Evolutionary conservation across 2,888 invertebrate genomes (phyloP).

Genomic region (Deilephila porcellus): DNA sequence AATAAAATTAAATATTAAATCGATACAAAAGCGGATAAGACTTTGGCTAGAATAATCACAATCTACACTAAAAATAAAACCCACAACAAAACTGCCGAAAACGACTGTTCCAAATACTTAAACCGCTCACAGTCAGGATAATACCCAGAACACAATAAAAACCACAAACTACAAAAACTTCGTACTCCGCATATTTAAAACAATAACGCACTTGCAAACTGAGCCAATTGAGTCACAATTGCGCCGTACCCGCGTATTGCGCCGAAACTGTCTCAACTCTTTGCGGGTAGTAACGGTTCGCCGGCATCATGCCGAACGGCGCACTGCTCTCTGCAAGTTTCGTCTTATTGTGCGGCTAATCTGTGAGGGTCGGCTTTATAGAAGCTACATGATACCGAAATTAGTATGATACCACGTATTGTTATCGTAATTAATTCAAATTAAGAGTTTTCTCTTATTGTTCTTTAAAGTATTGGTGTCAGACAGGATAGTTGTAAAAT

Average conservation of each 20-base stretch:
- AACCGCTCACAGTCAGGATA: neutral
- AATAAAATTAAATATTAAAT: no score
- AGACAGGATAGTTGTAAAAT: no score
- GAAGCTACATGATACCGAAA: no score
- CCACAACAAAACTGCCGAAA: neutral
- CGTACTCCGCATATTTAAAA: conserved; percentile 1
- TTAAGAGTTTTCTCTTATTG: no score
- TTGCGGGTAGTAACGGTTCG: neutral
- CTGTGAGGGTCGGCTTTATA: no score
- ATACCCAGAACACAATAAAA: neutral
- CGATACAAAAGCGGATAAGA: no score
- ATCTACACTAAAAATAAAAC: neutral
- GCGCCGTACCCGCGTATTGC: neutral
- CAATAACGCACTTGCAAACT: neutral
- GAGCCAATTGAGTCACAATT: conserved; percentile 3
- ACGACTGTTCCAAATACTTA: no score
- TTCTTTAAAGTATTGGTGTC: no score
- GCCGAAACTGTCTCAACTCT: neutral
- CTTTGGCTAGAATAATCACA: no score
- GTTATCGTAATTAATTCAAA: no score
- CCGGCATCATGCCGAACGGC: neutral
- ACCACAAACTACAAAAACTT: neutral
- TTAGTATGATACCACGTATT: no score
- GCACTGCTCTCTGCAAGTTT: neutral
- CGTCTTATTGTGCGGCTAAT: neutral